phyloP scores from a whole-genome alignment of 2,888 invertebrate species.

The Ecliptopera silaceata region DNA sequence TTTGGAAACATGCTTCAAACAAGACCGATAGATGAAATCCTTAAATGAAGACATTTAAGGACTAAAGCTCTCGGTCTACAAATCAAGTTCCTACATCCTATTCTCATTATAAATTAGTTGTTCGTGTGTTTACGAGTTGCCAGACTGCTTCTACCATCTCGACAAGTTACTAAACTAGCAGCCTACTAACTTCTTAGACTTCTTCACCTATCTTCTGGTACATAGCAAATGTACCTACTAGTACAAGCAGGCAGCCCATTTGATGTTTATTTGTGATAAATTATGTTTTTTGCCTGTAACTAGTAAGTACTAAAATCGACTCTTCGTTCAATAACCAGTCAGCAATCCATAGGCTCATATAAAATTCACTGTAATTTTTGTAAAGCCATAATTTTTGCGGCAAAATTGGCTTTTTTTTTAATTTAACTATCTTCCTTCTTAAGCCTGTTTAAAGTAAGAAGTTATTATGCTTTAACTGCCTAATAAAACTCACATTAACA shows the following conservation, averaged over 20 bases:
- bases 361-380: too few relatives aligned
- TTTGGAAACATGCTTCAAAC: too few relatives aligned
- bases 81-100: slow-evolving; percentile 35
- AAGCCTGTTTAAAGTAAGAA: slow-evolving; percentile 11
- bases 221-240: too few relatives aligned
- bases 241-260: too few relatives aligned
- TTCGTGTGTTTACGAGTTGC: slow-evolving; percentile 53
- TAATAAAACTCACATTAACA: slow-evolving; percentile 31
- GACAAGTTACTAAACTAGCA: slow-evolving; percentile 21
- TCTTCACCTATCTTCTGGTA: too few relatives aligned
- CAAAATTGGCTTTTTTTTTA: neutral
- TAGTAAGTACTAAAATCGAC: too few relatives aligned
- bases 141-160: slow-evolving; percentile 32
- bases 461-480: slow-evolving; percentile 29
- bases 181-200: slow-evolving; percentile 4
- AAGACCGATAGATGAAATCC: too few relatives aligned
- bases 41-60: neutral
- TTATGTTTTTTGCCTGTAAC: too few relatives aligned
- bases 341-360: too few relatives aligned
- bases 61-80: slow-evolving; percentile 42
- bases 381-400: neutral
- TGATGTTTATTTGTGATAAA: too few relatives aligned
- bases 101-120: slow-evolving; percentile 58
- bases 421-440: neutral
- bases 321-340: too few relatives aligned